These are phyloP conservation scores for Eumaeus atala DNA, from an alignment of 1,140 invertebrate species.

Conservation along the genomic window DNA sequence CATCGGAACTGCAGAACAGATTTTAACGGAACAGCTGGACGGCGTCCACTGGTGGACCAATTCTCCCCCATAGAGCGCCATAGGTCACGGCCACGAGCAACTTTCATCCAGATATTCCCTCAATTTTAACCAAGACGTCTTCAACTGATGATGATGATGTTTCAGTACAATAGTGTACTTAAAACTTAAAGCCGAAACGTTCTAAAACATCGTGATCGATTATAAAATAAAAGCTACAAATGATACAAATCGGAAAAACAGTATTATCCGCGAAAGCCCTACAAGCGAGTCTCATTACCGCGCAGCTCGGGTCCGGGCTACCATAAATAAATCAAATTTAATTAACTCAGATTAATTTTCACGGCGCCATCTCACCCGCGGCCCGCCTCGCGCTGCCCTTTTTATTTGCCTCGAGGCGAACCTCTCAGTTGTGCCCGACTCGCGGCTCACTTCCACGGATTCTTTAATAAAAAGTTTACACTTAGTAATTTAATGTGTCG, in stretches of 20 bases:
- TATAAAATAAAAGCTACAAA: constrained; percentile 25
- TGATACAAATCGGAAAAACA: constrained; percentile 50
- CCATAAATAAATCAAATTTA: constrained; percentile 70
- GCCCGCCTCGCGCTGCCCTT: constrained; percentile 39
- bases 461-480: constrained; percentile 71
- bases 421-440: constrained; percentile 43
- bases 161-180: too few species aligned
- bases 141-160: too few species aligned
- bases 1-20: too few species aligned
- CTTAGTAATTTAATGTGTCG: constrained; percentile 55
- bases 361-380: constrained; percentile 44
- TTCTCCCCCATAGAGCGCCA: too few species aligned
- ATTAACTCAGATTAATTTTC: constrained; percentile 70
- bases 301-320: constrained; percentile 47
- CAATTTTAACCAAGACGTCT: too few species aligned
- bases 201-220: neutral
- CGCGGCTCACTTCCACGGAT: constrained; percentile 47
- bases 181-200: neutral
- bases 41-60: too few species aligned
- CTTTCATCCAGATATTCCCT: too few species aligned
- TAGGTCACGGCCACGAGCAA: too few species aligned
- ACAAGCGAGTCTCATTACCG: constrained; percentile 65
- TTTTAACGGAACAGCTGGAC: too few species aligned
- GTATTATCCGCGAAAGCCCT: constrained; percentile 58
- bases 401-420: constrained; percentile 58